Evolutionary conservation across 2,113 vertebrate genomes (phyloP).

Genomic region (Philantomba maxwellii): DNA sequence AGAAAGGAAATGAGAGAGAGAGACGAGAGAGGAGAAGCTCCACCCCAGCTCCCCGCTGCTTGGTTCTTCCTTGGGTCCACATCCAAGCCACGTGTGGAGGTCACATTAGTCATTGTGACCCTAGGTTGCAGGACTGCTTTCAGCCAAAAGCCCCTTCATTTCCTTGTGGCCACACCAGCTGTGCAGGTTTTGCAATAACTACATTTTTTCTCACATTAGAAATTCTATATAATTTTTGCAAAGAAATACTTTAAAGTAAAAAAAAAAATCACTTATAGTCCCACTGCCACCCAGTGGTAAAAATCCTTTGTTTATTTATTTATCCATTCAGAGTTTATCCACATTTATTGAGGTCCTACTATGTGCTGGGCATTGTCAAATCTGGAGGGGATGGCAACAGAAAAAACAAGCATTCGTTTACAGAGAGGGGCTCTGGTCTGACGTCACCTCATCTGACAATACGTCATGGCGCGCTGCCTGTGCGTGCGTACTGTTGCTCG

Average conservation of each 20-base stretch:
- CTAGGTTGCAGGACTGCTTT: background rate
- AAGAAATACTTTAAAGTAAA: background rate
- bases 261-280: background rate
- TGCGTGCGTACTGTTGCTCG: fast-evolving
- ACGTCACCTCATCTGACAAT: fast-evolving
- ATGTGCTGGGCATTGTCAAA: background rate
- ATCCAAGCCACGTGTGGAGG: fast-evolving
- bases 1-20: background rate
- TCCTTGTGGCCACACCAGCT: background rate
- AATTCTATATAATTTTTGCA: background rate
- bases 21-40: background rate
- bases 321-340: background rate
- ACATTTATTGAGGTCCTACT: background rate
- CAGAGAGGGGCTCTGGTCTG: too few relatives aligned
- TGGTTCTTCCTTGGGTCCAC: background rate
- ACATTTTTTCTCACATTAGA: background rate
- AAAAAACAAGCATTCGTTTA: background rate
- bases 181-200: background rate
- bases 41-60: fast-evolving
- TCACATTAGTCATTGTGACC: background rate
- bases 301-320: too few relatives aligned
- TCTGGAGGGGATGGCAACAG: fast-evolving
- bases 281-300: background rate
- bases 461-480: fast-evolving
- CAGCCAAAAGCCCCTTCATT: background rate